phyloP scores from a whole-genome alignment of 2,888 invertebrate genomes.

The Drosophila neonasuta region DNA sequence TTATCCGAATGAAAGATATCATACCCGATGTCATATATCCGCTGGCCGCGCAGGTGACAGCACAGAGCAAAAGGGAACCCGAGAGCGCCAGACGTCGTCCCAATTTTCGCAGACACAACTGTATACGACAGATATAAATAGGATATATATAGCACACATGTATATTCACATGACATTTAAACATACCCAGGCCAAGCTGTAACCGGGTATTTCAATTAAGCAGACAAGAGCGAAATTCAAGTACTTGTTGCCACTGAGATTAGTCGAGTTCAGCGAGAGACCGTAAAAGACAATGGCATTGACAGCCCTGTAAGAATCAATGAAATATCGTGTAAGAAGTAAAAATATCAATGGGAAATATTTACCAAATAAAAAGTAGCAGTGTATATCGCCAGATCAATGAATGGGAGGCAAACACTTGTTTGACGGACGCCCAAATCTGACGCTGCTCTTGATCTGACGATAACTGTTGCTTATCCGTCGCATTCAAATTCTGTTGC shows the following conservation, averaged over 20 bases:
- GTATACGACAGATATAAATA: slow-evolving; percentile 31
- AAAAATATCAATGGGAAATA: neutral
- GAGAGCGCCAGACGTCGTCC: slow-evolving; percentile 84
- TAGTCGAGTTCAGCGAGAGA: slow-evolving; percentile 86
- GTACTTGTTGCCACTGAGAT: slow-evolving; percentile 87
- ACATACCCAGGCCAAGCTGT: slow-evolving; percentile 83
- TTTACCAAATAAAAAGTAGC: slow-evolving; percentile 83
- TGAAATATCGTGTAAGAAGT: neutral
- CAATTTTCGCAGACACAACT: slow-evolving; percentile 83
- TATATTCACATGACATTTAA: neutral
- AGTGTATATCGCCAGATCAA: slow-evolving; percentile 83
- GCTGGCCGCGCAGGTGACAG: slow-evolving; percentile 84
- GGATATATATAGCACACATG: slow-evolving; percentile 1
- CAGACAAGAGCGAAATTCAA: slow-evolving; percentile 86
- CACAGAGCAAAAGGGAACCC: slow-evolving; percentile 83
- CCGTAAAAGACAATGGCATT: slow-evolving; percentile 88
- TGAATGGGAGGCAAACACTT: slow-evolving; percentile 82
- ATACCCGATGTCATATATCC: slow-evolving; percentile 83
- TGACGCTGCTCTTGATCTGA: slow-evolving; percentile 43
- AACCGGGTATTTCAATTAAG: slow-evolving; percentile 85
- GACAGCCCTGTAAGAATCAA: slow-evolving; percentile 82
- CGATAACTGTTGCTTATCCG: slow-evolving; percentile 13
- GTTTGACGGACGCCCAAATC: slow-evolving; percentile 82
- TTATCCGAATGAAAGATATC: neutral
- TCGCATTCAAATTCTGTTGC: slow-evolving; percentile 54